phyloP scores from a whole-genome alignment of 2,113 vertebrate genomes.

The Gavia stellata region DNA sequence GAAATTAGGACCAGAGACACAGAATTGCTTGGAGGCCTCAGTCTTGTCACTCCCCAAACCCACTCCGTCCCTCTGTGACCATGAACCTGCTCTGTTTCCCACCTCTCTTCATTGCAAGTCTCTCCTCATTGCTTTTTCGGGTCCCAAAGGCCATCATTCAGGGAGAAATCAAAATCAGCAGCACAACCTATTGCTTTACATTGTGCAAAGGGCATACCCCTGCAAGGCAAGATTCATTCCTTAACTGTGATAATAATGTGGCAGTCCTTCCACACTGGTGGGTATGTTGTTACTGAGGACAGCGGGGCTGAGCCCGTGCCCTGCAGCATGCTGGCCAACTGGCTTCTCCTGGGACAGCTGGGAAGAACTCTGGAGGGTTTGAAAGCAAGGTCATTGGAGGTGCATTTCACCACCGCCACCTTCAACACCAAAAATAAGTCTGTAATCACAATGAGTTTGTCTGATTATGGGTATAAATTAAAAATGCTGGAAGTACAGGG shows the following conservation, averaged over 20 bases:
- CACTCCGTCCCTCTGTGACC: accelerated
- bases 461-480: background rate
- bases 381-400: background rate
- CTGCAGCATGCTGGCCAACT: background rate
- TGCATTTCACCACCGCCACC: background rate
- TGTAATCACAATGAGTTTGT: background rate
- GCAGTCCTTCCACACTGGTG: background rate
- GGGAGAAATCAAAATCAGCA: background rate
- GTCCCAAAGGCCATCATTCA: background rate
- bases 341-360: background rate
- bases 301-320: accelerated
- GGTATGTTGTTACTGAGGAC: background rate
- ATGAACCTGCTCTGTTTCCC: background rate
- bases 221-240: accelerated
- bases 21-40: background rate
- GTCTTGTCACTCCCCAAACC: background rate
- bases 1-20: background rate
- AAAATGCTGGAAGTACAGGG: background rate
- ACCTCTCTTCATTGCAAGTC: background rate
- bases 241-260: too few species aligned
- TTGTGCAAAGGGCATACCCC: accelerated
- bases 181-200: background rate
- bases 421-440: background rate
- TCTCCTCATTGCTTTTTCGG: background rate
- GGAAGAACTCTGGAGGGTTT: background rate